phyloP scores from a whole-genome alignment of 2,113 vertebrate genomes.

The Pteruthius melanotis region DNA sequence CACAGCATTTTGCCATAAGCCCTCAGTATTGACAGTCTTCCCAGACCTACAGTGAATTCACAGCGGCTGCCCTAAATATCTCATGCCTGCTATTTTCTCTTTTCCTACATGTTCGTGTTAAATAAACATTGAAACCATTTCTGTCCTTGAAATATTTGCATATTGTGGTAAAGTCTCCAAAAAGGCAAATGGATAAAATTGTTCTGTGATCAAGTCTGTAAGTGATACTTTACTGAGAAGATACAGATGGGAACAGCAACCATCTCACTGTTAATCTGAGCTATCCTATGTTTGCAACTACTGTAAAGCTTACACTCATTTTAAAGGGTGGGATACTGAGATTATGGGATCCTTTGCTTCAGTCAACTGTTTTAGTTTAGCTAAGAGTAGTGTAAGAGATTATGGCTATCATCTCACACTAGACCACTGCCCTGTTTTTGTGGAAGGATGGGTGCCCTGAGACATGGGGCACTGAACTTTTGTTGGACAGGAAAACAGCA shows the following conservation, averaged over 20 bases:
- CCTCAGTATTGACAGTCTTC: constrained; percentile 56
- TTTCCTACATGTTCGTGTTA: neutral
- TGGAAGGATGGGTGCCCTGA: neutral
- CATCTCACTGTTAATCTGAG: neutral
- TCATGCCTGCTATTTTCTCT: constrained; percentile 4
- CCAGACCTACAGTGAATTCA: constrained; percentile 32
- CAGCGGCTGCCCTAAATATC: constrained; percentile 27
- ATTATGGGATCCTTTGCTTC: neutral
- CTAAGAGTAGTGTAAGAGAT: neutral
- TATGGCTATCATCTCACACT: neutral
- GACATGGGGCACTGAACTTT: neutral
- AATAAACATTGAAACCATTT: neutral
- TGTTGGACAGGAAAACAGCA: neutral
- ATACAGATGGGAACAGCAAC: neutral
- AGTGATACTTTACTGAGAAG: neutral
- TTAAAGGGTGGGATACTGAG: neutral
- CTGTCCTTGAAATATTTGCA: neutral
- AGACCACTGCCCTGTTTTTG: neutral
- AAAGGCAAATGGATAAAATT: neutral
- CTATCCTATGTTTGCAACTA: neutral
- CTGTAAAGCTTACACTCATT: neutral
- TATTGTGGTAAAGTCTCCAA: neutral
- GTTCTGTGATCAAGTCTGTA: neutral
- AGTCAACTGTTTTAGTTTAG: neutral
- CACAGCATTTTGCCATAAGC: constrained; percentile 48